Evolutionary conservation across 2,888 invertebrate species (phyloP).

Genomic region (Pollenia labialis): DNA sequence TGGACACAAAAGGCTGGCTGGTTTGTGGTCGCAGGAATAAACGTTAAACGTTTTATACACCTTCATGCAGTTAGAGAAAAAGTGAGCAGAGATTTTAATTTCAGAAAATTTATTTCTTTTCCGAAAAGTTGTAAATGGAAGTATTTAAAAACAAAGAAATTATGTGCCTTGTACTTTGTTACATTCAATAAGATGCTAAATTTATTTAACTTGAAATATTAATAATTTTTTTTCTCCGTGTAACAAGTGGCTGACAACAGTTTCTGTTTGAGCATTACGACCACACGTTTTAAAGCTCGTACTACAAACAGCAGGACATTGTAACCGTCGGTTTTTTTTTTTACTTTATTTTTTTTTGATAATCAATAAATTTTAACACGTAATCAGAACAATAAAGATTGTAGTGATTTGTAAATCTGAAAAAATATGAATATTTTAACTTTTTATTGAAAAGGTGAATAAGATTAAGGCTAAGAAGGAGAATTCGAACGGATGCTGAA

Average conservation of each 20-base stretch:
- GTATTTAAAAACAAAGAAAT: too few species aligned
- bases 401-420: slow-evolving; percentile 57
- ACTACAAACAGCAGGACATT: slow-evolving; percentile 82
- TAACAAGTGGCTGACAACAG: slow-evolving; percentile 13
- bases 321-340: slow-evolving; percentile 53
- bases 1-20: slow-evolving; percentile 30
- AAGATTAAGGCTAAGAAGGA: slow-evolving; percentile 3
- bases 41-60: too few species aligned
- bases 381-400: slow-evolving; percentile 79
- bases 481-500: neutral
- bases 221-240: too few species aligned
- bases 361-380: slow-evolving; percentile 85
- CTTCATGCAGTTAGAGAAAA: too few species aligned
- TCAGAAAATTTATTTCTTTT: too few species aligned
- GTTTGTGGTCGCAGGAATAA: too few species aligned
- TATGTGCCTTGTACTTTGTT: too few species aligned
- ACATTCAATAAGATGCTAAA: too few species aligned
- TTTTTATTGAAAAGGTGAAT: slow-evolving; percentile 7
- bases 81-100: too few species aligned
- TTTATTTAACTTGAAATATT: too few species aligned
- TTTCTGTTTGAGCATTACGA: slow-evolving; percentile 77
- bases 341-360: slow-evolving; percentile 74
- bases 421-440: slow-evolving; percentile 43
- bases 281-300: slow-evolving; percentile 82
- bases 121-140: too few species aligned